phyloP scores from a whole-genome alignment of 2,888 invertebrate species.

The Cynaeus angustus region DNA sequence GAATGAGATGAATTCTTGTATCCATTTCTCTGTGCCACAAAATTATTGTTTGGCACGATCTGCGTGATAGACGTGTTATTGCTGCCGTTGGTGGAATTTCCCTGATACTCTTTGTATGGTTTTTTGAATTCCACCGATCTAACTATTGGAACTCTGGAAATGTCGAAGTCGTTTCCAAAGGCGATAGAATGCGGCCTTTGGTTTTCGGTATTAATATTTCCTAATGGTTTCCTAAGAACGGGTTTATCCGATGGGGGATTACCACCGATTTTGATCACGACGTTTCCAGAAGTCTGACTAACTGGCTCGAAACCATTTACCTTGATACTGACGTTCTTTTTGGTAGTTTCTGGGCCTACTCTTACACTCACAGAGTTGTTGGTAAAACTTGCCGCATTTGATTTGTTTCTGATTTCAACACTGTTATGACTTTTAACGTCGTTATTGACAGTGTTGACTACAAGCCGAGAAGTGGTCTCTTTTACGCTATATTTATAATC shows the following conservation, averaged over 20 bases:
- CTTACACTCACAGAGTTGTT: constrained; percentile 43
- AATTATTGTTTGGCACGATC: constrained; percentile 56
- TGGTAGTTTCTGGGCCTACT: constrained; percentile 52
- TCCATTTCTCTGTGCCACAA: constrained; percentile 30
- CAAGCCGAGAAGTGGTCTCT: constrained; percentile 57
- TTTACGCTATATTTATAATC: constrained; percentile 77
- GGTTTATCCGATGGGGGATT: constrained; percentile 58
- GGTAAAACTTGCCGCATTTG: constrained; percentile 11
- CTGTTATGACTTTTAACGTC: constrained; percentile 57
- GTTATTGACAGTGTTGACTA: constrained; percentile 60
- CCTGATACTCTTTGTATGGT: constrained; percentile 65
- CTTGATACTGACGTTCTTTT: constrained; percentile 64
- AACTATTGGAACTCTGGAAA: constrained; percentile 72
- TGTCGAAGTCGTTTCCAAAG: constrained; percentile 65
- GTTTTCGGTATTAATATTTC: constrained; percentile 62
- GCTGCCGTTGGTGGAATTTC: constrained; percentile 18
- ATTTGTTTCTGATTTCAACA: constrained; percentile 55
- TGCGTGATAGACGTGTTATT: constrained; percentile 66
- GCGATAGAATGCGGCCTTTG: constrained; percentile 67
- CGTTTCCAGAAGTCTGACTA: constrained; percentile 64
- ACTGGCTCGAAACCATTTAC: constrained; percentile 65
- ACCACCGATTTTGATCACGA: constrained; percentile 67
- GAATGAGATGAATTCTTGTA: constrained; percentile 39
- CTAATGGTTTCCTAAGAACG: constrained; percentile 67
- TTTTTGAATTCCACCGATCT: constrained; percentile 73